Conservation (phyloP, 2,113 vertebrate genomes). For the Ptyas mucosa region DNA sequence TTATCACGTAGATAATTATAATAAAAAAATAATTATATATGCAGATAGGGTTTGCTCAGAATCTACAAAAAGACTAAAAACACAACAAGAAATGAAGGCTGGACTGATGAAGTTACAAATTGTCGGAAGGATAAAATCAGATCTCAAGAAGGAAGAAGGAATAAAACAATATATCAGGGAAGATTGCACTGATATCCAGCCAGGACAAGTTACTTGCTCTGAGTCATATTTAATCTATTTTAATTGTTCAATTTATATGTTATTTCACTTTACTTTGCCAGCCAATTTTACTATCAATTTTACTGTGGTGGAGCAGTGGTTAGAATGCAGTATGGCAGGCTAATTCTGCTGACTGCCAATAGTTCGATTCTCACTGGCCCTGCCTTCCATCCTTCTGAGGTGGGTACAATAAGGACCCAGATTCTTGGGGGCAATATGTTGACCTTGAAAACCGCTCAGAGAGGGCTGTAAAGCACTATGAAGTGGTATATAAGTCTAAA, state of each 20-base stretch:
- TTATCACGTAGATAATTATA: background rate
- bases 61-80: background rate
- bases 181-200: background rate
- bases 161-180: background rate
- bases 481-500: too few species aligned
- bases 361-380: too few species aligned
- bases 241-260: background rate
- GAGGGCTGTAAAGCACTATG: too few species aligned
- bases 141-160: background rate
- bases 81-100: background rate
- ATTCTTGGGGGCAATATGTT: too few species aligned
- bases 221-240: background rate
- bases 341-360: too few species aligned
- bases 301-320: too few species aligned
- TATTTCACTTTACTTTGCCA: background rate
- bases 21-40: background rate
- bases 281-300: background rate
- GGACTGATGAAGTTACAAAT: background rate
- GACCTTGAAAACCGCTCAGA: too few species aligned
- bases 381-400: too few species aligned
- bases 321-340: too few species aligned
- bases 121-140: background rate
- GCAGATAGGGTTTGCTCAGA: background rate
- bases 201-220: background rate
- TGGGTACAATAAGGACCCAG: too few species aligned